Base-by-base conservation (phyloP, 2,797 vertebrate genomes). In the Lerista edwardsae region DNA sequence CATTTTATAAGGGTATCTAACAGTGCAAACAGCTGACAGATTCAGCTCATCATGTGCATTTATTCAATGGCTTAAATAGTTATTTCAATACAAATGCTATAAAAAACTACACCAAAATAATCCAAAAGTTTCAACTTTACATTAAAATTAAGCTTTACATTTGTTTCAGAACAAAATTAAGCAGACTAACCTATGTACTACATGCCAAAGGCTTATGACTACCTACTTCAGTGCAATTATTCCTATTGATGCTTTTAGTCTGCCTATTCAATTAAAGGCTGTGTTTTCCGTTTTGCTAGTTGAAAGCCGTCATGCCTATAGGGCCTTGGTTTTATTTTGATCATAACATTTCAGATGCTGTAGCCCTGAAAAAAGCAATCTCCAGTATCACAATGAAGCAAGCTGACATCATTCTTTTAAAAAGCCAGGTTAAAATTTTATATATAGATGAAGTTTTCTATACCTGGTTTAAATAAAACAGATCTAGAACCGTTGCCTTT, bases 91-190 rank as follows among this genome's bases (percentile, higher is more conserved):
- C 91, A 95, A 90, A 91, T 92, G 91, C 92, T 95, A 94, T 89
- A 95, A 95, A n/a, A 93, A 91, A 94, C 92, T 90, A 91, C 72
- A 92, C 93, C 93, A 91, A 95, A 95, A 93, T 71, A 93, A 83
- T 90, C 91, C 87, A 91, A 85, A 90, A 69, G 31, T 71, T 82
- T 59, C 41, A 93, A 62, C 88, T 93, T 83, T 86, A 84, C 89
- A 93, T 77, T 90, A 94, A 90, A 80, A 92, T 89, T 90, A 91
- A 90, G 2, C 68, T 74, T 88, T 90, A 3, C 69, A 4, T 59
- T 74, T 77, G 31, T 75, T 71, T 64, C 31, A 61, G 74, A 55
- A 71, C 17, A 55, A 65, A 76, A n/a, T 31, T 19, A 86, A 72
- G 21, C 39, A 41, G 62, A 68, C 34, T 85, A 59, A 85, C 69